Base-by-base conservation (phyloP, 2,888 invertebrate genomes). In the Dynastes grantii region DNA sequence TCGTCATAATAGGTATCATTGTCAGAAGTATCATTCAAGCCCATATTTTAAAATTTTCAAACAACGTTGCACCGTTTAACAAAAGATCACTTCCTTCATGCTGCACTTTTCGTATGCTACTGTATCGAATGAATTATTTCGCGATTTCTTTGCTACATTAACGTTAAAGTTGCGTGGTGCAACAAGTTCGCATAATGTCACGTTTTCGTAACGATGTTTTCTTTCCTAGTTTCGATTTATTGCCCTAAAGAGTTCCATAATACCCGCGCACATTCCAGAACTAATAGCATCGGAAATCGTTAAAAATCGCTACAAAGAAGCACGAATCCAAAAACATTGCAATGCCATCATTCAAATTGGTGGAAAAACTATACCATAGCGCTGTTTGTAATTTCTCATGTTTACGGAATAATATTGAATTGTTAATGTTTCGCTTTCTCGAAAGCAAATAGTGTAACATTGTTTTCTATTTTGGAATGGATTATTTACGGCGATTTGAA, bases 111-210 rank as follows among this genome's bases (percentile, higher is more conserved):
- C 68, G 49, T 53, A 32, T 32, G n/a, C 29, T 29, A 70, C 58
- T 73, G 45, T 22, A 32, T 45, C 8, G 11, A 49, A 68, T n/a
- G 11, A 49, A 68, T 49, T 68, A 49, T 45, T 9, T 68, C 2
- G n/a, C 49, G n/a, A 37, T 45, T 49, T 68, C 61, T 61, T 68
- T 49, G 27, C 49, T 9, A 13, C 68, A 11, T 45, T 3, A 6
- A 49, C 29, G 68, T 45, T 27, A 65, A 65, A 65, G 11, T 45
- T 29, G 29, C 51, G 73, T 40, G 40, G 58, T 9, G 16, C 40
- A 45, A 73, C 55, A 13, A 73, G 58, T 37, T 73, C 73, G 61
- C 73, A 73, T 73, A 73, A 58, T 61, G n/a, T 73, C 73, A 73
- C 73, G 73, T 73, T 73, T 11, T 11, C 27, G 45, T 40, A 37